These are phyloP conservation scores for Marasmarcha lunaedactyla DNA, from an alignment of 2,888 invertebrate genomes.

Conservation along the genomic window DNA sequence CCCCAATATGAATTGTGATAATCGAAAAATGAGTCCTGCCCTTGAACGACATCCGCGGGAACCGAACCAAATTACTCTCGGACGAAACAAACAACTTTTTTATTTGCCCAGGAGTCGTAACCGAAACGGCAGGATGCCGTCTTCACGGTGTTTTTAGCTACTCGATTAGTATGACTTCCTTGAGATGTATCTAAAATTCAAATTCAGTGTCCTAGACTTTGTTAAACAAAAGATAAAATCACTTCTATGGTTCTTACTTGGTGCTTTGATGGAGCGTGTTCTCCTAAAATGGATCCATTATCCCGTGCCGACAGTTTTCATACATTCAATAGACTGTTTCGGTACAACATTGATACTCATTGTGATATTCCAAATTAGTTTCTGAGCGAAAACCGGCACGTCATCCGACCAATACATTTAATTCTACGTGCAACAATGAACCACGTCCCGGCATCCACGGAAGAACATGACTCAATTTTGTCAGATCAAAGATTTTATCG, in stretches of 20 bases:
- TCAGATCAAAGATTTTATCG: slow-evolving; percentile 28
- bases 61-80: slow-evolving; percentile 54
- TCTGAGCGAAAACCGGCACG: slow-evolving; percentile 55
- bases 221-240: neutral
- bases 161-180: slow-evolving; percentile 47
- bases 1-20: neutral
- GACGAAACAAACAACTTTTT: slow-evolving; percentile 28
- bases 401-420: slow-evolving; percentile 63
- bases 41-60: slow-evolving; percentile 64
- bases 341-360: slow-evolving; percentile 59
- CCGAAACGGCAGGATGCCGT: slow-evolving; percentile 57
- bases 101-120: slow-evolving; percentile 36
- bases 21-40: slow-evolving; percentile 51
- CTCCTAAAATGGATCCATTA: slow-evolving; percentile 25
- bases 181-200: slow-evolving; percentile 21
- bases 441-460: slow-evolving; percentile 55
- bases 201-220: neutral
- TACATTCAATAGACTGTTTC: slow-evolving; percentile 57
- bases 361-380: slow-evolving; percentile 69
- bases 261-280: neutral
- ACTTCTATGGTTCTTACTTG: neutral
- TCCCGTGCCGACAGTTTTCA: slow-evolving; percentile 40
- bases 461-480: slow-evolving; percentile 42
- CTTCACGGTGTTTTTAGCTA: slow-evolving; percentile 56
- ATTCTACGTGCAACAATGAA: slow-evolving; percentile 55